Percentiles rank a stretch among this genome's conserved stretches.
phyloP scores from a whole-genome alignment of 2,113 vertebrate species.

The Nyctibius bracteatus region DNA sequence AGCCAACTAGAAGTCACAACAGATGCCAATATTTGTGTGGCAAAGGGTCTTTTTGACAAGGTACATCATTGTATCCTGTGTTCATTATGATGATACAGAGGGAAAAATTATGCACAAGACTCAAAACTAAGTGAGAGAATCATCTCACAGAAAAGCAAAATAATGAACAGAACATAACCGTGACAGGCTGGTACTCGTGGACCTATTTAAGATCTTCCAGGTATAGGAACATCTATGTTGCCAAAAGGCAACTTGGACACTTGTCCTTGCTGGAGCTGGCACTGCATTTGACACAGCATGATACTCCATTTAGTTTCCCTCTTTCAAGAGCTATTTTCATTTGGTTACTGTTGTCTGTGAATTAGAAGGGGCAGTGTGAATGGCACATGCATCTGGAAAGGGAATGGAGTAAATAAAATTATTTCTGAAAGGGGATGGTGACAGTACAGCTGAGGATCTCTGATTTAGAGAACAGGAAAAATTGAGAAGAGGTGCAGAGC shows the following conservation, averaged over 20 bases:
- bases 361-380: neutral
- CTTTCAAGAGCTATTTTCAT: neutral
- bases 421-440: neutral
- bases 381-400: neutral
- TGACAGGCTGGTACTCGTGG: neutral
- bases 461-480: neutral
- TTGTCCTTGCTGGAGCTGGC: neutral
- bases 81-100: neutral
- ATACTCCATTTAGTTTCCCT: neutral
- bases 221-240: neutral
- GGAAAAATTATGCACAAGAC: neutral
- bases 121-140: neutral
- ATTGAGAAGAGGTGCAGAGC: accelerated
- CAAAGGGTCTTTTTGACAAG: neutral
- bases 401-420: neutral
- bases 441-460: neutral
- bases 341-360: neutral
- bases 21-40: neutral
- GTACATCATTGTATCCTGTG: neutral
- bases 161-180: neutral
- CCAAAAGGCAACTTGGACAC: neutral
- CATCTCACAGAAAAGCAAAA: neutral
- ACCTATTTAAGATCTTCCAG: neutral
- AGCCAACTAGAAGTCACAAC: neutral
- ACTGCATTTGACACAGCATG: neutral